A percentile compares a stretch with the other conserved stretches of the same genome.
Evolutionary conservation across 92 coral and sea anemone species (phyloP).

Genomic region (Palythoa grandiflora): DNA sequence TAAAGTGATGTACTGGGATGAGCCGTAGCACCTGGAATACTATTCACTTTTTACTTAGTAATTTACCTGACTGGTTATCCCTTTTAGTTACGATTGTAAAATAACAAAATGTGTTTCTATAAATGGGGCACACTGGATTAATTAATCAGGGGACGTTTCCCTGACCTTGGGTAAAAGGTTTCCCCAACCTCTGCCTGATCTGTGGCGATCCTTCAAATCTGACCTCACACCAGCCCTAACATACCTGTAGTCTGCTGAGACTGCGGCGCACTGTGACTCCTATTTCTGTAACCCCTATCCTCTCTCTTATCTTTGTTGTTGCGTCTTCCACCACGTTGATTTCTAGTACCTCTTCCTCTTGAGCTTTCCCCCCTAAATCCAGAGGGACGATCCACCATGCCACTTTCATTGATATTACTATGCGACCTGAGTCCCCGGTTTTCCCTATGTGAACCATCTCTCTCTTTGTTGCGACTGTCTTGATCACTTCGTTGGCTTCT

Average conservation of each 20-base stretch:
- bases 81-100: too few relatives aligned
- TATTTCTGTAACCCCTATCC: conserved; percentile 8
- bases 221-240: background rate
- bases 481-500: background rate
- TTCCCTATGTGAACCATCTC: background rate
- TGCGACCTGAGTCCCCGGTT: conserved; percentile 1
- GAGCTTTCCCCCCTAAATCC: background rate
- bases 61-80: too few relatives aligned
- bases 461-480: background rate
- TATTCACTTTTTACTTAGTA: too few relatives aligned
- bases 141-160: too few relatives aligned
- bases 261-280: conserved; percentile 45
- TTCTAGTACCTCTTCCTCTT: conserved; percentile 13
- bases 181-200: too few relatives aligned
- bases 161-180: too few relatives aligned
- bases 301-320: background rate
- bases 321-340: conserved; percentile 18
- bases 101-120: too few relatives aligned
- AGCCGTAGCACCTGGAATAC: too few relatives aligned
- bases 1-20: too few relatives aligned
- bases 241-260: conserved; percentile 21
- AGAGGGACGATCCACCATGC: background rate
- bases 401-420: background rate
- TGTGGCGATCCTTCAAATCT: too few relatives aligned
- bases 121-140: too few relatives aligned